Percentiles rank a stretch among this genome's conserved stretches.
phyloP scores from a whole-genome alignment of 1,140 invertebrate genomes.

The Helicoverpa zea region DNA sequence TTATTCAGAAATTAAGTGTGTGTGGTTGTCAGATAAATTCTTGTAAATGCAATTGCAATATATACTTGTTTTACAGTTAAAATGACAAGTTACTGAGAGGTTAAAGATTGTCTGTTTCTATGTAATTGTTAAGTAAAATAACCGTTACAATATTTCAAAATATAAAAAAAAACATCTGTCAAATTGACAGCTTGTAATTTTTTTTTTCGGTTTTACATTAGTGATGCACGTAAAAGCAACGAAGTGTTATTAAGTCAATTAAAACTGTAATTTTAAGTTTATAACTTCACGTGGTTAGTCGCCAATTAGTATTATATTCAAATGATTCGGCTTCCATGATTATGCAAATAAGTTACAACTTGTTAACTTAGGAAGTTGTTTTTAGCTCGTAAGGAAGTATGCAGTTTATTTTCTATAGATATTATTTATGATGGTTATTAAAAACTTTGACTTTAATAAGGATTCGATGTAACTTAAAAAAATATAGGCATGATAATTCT shows the following conservation, averaged over 20 bases:
- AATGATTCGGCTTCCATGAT: not conserved
- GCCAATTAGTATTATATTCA: conserved; percentile 8
- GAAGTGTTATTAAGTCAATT: not conserved
- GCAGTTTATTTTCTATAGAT: not conserved
- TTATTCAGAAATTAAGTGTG: too few species aligned
- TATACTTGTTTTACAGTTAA: too few species aligned
- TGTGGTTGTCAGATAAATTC: too few species aligned
- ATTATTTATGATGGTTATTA: not conserved
- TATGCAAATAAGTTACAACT: not conserved
- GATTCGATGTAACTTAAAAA: not conserved
- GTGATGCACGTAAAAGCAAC: not conserved
- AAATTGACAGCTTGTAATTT: too few species aligned
- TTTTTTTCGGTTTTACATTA: too few species aligned
- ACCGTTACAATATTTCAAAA: too few species aligned
- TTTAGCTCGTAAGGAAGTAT: not conserved
- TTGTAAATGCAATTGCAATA: too few species aligned
- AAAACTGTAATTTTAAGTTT: not conserved
- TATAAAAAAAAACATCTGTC: too few species aligned
- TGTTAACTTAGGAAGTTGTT: not conserved
- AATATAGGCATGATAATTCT: too few species aligned
- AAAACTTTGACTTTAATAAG: not conserved
- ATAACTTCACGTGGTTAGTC: not conserved
- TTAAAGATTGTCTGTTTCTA: too few species aligned
- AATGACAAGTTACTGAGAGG: too few species aligned
- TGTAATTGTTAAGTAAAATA: too few species aligned